Percentiles rank a stretch among this genome's conserved stretches.
These are phyloP conservation scores for Rhimphoctona megacephalus DNA, from an alignment of 2,888 invertebrate species.

Conservation along the genomic window DNA sequence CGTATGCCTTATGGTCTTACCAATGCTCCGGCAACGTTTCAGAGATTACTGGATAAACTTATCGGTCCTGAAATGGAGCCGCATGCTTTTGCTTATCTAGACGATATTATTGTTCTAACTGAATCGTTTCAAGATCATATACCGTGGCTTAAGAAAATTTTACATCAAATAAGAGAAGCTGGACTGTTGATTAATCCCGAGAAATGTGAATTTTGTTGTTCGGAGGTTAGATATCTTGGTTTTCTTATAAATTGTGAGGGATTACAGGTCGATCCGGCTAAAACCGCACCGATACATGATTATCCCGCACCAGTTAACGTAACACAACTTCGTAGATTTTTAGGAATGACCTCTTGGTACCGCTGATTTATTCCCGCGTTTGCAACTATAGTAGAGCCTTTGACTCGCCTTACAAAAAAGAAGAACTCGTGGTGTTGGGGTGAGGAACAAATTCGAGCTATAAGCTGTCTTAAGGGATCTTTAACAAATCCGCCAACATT, in stretches of 20 bases:
- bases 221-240: constrained; percentile 32
- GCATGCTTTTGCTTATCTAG: constrained; percentile 2
- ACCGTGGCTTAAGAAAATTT: neutral
- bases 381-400: neutral
- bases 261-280: constrained; percentile 18
- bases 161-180: constrained; percentile 15
- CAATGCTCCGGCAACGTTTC: constrained; percentile 25
- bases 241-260: constrained; percentile 33
- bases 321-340: neutral
- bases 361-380: neutral
- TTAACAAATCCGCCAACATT: neutral
- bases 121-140: constrained; percentile 18
- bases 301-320: neutral
- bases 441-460: neutral
- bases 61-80: constrained; percentile 30
- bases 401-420: constrained; percentile 19
- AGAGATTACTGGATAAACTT: neutral
- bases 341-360: constrained; percentile 43
- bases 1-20: constrained; percentile 8
- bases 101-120: constrained; percentile 9
- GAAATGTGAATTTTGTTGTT: constrained; percentile 46
- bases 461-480: neutral
- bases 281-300: constrained; percentile 4
- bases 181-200: constrained; percentile 33
- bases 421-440: constrained; percentile 27